Percentiles rank a stretch among this genome's conserved stretches.
Conservation (phyloP, 2,888 invertebrate species). For the Macaria notata region DNA sequence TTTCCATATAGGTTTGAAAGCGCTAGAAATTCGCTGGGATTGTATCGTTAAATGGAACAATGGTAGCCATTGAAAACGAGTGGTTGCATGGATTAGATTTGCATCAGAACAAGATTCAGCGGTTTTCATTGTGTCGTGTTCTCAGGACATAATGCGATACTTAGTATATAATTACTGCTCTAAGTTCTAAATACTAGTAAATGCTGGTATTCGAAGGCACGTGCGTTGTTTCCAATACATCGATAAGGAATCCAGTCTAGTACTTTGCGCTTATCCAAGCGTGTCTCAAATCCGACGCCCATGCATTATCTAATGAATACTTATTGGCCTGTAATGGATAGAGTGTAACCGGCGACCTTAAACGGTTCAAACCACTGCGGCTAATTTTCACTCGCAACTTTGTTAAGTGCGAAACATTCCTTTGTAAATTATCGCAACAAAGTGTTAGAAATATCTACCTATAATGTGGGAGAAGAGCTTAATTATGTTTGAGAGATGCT, state of each 20-base stretch:
- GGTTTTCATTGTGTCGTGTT: constrained; percentile 57
- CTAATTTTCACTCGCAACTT: constrained; percentile 3
- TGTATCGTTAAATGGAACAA: constrained; percentile 63
- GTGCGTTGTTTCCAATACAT: constrained; percentile 50
- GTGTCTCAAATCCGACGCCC: constrained; percentile 55
- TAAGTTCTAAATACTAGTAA: too few species aligned
- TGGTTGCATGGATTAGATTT: constrained; percentile 50
- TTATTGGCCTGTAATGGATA: constrained; percentile 61
- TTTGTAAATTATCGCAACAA: background rate
- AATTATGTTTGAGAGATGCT: too few species aligned
- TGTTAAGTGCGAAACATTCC: background rate
- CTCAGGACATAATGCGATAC: constrained; percentile 43
- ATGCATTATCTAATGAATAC: constrained; percentile 72
- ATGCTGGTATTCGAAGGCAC: constrained; percentile 58
- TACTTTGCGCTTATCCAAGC: constrained; percentile 66
- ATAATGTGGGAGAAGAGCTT: too few species aligned
- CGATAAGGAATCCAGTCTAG: constrained; percentile 65
- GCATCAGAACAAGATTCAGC: constrained; percentile 56
- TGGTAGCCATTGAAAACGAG: constrained; percentile 59
- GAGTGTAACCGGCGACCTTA: constrained; percentile 49
- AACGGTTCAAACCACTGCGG: constrained; percentile 39
- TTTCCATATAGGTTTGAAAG: constrained; percentile 44
- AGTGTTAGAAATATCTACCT: background rate
- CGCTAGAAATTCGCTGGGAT: constrained; percentile 56
- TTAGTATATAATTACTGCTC: background rate